These are phyloP conservation scores for Ceratoteleas bidentatus DNA, from an alignment of 1,140 invertebrate genomes.

Conservation along the genomic window DNA sequence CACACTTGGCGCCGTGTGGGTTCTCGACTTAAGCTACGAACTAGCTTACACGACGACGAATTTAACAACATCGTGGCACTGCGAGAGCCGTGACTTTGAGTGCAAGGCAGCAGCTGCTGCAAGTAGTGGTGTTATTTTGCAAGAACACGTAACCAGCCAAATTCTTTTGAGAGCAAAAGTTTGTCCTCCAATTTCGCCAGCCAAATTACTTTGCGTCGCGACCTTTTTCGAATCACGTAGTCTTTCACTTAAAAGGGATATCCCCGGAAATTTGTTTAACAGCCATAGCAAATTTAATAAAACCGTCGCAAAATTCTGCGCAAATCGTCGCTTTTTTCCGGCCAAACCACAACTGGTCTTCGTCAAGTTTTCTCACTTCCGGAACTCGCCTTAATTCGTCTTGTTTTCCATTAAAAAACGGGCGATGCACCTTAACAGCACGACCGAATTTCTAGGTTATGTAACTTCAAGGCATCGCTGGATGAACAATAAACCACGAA, in stretches of 20 bases:
- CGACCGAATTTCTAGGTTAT: not conserved
- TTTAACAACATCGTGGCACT: constrained; percentile 42
- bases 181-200: constrained; percentile 7
- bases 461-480: not conserved
- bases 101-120: constrained; percentile 34
- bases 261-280: not conserved
- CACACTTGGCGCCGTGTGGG: constrained; percentile 38
- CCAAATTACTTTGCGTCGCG: not conserved
- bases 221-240: constrained; percentile 4
- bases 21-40: constrained; percentile 37
- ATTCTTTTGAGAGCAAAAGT: constrained; percentile 22
- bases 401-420: too few relatives aligned
- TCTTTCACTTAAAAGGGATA: not conserved
- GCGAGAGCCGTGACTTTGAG: constrained; percentile 28
- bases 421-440: too few relatives aligned
- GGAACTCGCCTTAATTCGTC: too few relatives aligned
- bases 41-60: constrained; percentile 41
- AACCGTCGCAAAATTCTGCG: not conserved
- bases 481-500: not conserved
- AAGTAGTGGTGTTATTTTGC: constrained; percentile 39
- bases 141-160: constrained; percentile 22
- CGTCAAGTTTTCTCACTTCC: too few relatives aligned
- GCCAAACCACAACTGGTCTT: too few relatives aligned
- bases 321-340: too few relatives aligned
- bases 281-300: not conserved